Evolutionary conservation across 2,797 vertebrate species (phyloP).

Genomic region (Distichodus sexfasciatus): DNA sequence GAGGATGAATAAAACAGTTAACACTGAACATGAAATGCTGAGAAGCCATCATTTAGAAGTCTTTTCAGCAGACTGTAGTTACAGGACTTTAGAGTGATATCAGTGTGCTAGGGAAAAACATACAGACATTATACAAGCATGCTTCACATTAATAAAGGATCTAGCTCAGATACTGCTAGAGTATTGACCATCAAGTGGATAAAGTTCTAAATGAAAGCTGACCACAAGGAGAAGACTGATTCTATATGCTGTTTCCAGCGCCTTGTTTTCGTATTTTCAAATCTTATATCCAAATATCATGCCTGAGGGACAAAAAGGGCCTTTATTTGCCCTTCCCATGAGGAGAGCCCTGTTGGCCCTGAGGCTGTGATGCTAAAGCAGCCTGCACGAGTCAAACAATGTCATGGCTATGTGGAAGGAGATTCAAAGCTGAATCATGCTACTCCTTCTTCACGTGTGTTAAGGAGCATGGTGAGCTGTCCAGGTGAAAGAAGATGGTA

Average conservation of each 20-base stretch:
- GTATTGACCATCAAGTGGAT: background rate
- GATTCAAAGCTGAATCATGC: background rate
- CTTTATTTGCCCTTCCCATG: background rate
- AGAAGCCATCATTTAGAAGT: background rate
- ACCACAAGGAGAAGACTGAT: background rate
- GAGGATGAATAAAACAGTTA: constrained; percentile 24
- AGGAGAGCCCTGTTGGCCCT: background rate
- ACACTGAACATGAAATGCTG: constrained; percentile 42
- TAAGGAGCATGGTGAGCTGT: background rate
- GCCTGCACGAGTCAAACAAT: background rate
- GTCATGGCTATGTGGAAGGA: background rate
- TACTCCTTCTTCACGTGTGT: background rate
- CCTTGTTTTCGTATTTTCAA: background rate
- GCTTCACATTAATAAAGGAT: constrained; percentile 2
- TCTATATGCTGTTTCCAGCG: background rate
- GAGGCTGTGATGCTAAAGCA: background rate
- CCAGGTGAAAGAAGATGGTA: constrained; percentile 53
- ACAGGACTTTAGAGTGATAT: background rate
- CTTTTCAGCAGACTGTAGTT: background rate
- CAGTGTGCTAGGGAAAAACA: constrained; percentile 6
- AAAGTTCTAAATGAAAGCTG: background rate
- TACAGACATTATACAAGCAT: constrained; percentile 7
- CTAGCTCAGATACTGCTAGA: background rate
- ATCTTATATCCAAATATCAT: background rate
- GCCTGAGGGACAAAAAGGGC: background rate